phyloP scores from a whole-genome alignment of 2,888 invertebrate genomes.

The Pandemis heparana region DNA sequence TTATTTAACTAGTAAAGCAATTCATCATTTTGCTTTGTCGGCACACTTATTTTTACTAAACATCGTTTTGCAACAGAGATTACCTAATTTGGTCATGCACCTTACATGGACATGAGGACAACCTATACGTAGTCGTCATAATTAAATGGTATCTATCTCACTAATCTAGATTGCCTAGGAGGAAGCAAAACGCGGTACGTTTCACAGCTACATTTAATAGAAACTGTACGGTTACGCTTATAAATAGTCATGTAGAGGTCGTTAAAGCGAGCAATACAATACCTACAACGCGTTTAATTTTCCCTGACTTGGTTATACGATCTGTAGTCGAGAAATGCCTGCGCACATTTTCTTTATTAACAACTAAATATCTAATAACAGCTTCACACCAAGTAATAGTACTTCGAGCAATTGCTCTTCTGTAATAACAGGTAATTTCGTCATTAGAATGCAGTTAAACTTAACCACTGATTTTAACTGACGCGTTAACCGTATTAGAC shows the following conservation, averaged over 20 bases:
- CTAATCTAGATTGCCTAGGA: neutral
- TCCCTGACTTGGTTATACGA: neutral
- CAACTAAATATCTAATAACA: slow-evolving; percentile 20
- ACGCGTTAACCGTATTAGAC: slow-evolving; percentile 21
- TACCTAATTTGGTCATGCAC: neutral
- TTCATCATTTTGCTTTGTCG: neutral
- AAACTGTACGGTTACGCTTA: too few relatives aligned
- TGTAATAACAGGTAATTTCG: slow-evolving; percentile 36
- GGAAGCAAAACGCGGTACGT: neutral
- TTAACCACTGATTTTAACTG: slow-evolving; percentile 30
- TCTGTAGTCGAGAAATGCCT: neutral
- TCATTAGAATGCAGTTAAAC: slow-evolving; percentile 27
- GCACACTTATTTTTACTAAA: neutral
- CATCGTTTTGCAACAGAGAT: neutral
- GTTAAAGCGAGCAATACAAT: too few relatives aligned
- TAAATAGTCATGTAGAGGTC: too few relatives aligned
- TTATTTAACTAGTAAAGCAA: slow-evolving; percentile 1
- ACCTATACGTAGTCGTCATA: neutral
- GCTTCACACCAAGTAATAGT: slow-evolving; percentile 23
- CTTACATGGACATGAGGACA: neutral
- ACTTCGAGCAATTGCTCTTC: slow-evolving; percentile 17
- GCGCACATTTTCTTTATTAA: slow-evolving; percentile 2
- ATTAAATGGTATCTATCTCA: neutral
- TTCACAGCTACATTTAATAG: too few relatives aligned
- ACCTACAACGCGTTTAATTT: neutral